Evolutionary conservation across 1,140 invertebrate species (phyloP), one percentile per base, ranked within the genome.

Genomic region (Chironomus tepperi): DNA sequence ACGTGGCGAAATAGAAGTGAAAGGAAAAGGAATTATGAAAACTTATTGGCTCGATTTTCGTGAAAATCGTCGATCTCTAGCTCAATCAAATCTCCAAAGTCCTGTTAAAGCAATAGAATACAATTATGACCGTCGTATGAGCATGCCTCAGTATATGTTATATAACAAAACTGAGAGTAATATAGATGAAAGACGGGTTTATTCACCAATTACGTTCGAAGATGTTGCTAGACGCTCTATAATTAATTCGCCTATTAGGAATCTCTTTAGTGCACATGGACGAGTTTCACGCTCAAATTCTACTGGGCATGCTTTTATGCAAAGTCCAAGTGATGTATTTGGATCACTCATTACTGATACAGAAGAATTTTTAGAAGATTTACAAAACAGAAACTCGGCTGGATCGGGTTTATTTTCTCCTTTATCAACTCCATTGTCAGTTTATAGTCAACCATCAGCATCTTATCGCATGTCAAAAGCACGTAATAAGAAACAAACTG

Each of bases 21-120:
- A 95, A 83, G 93, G 92, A 57, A 94, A 94, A 87, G 92, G 92
- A 42, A 84, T 87, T 43, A 97, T 98, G 95, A 95, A 93, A 80
- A 98, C 96, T 0, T 98, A 94, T 80, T 98, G 94, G 94, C 81
- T 97, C 43, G 87, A 88, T 81, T 88, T 87, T 73, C 85, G 88
- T 73, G 88, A 89, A 78, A 86, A 85, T 21, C 83, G 91, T 67
- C 82, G 85, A 21, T 84, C 83, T 0, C 77, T 87, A 42, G 76
- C 47, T 15, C 10, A 73, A 57, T 10, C 73, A 15, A 64, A 42
- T 21, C 15, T 16, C 18, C 65, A 70, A 10, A 70, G 42, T 42
- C 34, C 42, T 6, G 42, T 73, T 7, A 73, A 73, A 73, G 73
- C 73, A 42, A 73, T 73, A 9, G 34, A 43, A 42, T 42, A 73